Evolutionary conservation across 2,797 vertebrate genomes (phyloP).

Genomic region (Lacerta agilis): DNA sequence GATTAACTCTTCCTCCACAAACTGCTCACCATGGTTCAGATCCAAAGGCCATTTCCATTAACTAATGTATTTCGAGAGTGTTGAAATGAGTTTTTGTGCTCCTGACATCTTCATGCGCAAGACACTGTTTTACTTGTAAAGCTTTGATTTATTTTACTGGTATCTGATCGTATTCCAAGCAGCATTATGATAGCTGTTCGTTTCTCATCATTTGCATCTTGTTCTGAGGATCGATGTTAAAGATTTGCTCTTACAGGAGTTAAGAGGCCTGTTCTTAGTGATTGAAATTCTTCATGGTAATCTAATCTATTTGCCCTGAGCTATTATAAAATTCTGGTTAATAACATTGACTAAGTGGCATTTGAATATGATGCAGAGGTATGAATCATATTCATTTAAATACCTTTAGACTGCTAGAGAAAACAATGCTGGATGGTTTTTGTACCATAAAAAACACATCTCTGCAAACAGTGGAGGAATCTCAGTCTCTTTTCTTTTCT

Average conservation of each 20-base stretch:
- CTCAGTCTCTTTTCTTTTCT: not conserved
- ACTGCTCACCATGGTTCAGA: not conserved
- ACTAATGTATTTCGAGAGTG: not conserved
- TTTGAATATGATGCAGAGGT: constrained; percentile 63
- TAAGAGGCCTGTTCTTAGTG: constrained; percentile 59
- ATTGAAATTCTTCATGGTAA: constrained; percentile 66
- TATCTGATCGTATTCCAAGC: constrained; percentile 40
- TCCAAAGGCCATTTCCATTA: not conserved
- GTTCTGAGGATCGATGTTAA: constrained; percentile 63
- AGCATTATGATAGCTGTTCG: constrained; percentile 42
- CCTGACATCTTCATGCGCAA: constrained; percentile 31
- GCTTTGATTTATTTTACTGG: not conserved
- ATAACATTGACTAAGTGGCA: constrained; percentile 69
- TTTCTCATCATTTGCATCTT: constrained; percentile 63
- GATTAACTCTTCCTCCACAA: not conserved
- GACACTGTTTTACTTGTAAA: not conserved
- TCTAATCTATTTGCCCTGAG: constrained; percentile 59
- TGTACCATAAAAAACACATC: constrained; percentile 41
- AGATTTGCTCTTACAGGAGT: constrained; percentile 64
- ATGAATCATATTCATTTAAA: constrained; percentile 63
- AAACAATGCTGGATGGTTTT: constrained; percentile 48
- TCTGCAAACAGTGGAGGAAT: constrained; percentile 27
- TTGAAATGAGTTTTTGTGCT: not conserved
- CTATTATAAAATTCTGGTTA: constrained; percentile 70
- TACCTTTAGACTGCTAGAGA: constrained; percentile 52